Evolutionary conservation across 2,113 vertebrate genomes (phyloP).

Genomic region (Psophia crepitans): DNA sequence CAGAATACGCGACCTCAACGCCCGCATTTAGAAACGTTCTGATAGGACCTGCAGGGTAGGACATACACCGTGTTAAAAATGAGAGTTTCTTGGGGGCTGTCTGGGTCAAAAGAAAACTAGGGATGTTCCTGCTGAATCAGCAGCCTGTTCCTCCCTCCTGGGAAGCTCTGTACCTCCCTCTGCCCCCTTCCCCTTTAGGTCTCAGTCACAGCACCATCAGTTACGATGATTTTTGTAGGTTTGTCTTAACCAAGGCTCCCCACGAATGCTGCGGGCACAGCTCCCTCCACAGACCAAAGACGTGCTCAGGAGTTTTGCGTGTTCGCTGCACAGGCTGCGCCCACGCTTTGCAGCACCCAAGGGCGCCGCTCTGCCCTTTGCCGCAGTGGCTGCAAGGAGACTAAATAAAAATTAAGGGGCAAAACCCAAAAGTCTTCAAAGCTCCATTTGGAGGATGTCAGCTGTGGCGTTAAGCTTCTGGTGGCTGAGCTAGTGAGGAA

Average conservation of each 20-base stretch:
- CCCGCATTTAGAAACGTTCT: background rate
- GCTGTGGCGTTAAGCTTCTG: background rate
- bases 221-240: background rate
- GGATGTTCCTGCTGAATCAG: background rate
- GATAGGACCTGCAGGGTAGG: background rate
- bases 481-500: background rate
- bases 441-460: background rate
- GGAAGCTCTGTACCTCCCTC: background rate
- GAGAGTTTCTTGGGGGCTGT: background rate
- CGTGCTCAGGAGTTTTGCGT: background rate
- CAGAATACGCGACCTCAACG: background rate
- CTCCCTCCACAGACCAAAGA: background rate
- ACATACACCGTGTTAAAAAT: background rate
- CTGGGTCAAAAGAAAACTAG: background rate
- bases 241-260: background rate
- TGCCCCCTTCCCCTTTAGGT: background rate
- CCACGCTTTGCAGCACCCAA: background rate
- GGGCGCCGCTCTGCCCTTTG: background rate
- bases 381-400: background rate
- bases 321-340: background rate
- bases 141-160: background rate
- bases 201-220: background rate
- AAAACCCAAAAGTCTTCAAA: background rate
- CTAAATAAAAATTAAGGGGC: background rate
- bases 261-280: background rate